These are phyloP conservation scores for Sycophaga agraensis DNA, from an alignment of 1,140 invertebrate species.

Conservation along the genomic window DNA sequence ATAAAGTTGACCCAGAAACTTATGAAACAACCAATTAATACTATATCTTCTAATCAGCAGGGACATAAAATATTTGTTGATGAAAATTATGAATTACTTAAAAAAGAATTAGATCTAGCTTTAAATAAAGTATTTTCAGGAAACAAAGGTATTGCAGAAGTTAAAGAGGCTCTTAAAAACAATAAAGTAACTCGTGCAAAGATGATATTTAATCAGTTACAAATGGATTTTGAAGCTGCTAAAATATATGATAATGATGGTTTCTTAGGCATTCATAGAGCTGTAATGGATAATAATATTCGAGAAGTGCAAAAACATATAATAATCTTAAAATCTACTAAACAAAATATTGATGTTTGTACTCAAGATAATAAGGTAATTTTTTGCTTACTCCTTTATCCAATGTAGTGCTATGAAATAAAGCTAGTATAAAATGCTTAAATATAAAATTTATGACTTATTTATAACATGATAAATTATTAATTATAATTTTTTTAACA, in stretches of 20 bases:
- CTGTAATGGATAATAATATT: too few species aligned
- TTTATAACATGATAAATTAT: too few species aligned
- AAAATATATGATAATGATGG: constrained; percentile 37
- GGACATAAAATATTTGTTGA: background rate
- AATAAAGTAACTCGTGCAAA: constrained; percentile 5
- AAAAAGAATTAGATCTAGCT: constrained; percentile 28
- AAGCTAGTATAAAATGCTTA: too few species aligned
- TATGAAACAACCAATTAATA: constrained; percentile 1
- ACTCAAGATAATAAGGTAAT: constrained; percentile 35
- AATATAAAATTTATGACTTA: too few species aligned
- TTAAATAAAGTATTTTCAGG: constrained; percentile 8
- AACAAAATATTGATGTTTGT: too few species aligned
- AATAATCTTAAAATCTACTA: too few species aligned
- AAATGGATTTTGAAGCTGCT: constrained; percentile 33
- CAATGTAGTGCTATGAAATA: too few species aligned
- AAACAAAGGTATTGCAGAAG: background rate
- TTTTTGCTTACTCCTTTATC: too few species aligned
- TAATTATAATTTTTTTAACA: too few species aligned
- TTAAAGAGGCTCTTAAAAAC: constrained; percentile 23
- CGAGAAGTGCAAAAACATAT: too few species aligned
- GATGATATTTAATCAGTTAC: constrained; percentile 28
- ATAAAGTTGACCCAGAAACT: constrained; percentile 21
- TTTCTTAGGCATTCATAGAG: constrained; percentile 42
- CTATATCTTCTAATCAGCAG: background rate
- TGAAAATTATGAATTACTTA: background rate